Base-by-base conservation (phyloP, 2,797 vertebrate genomes). In the Pelobates cultripes region DNA sequence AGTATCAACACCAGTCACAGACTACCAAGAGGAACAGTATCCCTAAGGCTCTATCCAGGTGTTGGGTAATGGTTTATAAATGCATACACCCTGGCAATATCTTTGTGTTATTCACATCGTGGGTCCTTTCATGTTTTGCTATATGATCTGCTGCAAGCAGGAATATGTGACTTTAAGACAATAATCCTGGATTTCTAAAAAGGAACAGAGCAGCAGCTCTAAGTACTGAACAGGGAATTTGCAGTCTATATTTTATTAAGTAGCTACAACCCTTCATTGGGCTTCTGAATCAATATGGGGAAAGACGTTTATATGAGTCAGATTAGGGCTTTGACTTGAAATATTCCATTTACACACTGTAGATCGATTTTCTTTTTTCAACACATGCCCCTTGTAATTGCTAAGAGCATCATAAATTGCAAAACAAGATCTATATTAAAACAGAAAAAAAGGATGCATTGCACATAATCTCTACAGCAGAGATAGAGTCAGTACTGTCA, bases 401-500 rank as follows among this genome's bases (percentile, higher is more conserved):
- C 77, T 84, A 80, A 84, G 82, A 80, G 82, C 82, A 84, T 84
- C 82, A 84, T 84, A 84, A 84, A 84, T 84, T 84, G 82, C 77
- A 72, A 84, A 79, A 84, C 77, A 79, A 84, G 82, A 79, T 84
- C 82, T 80, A 84, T 84, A 84, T 79, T 84, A 79, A 79, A 84
- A 76, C 57, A 84, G 70, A 42, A 43, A 57, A 78, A 71, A 61
- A 63, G 47, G 44, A 64, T 13, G 51, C 68, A 9, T 28, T 10
- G 73, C 82, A 53, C 61, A 84, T 76, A 79, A 79, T 79, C 77
- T 84, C 77, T n/a, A 45, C 64, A 28, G 67, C 53, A 43, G 76
- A 83, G 77, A 78, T 75, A 84, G 67, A 76, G 60, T 79, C 77
- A 41, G 73, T 43, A 55, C 74, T 64, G 82, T 84, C 82, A 63